Conservation (phyloP, 2,797 vertebrate genomes). For the Danio tinwini region DNA sequence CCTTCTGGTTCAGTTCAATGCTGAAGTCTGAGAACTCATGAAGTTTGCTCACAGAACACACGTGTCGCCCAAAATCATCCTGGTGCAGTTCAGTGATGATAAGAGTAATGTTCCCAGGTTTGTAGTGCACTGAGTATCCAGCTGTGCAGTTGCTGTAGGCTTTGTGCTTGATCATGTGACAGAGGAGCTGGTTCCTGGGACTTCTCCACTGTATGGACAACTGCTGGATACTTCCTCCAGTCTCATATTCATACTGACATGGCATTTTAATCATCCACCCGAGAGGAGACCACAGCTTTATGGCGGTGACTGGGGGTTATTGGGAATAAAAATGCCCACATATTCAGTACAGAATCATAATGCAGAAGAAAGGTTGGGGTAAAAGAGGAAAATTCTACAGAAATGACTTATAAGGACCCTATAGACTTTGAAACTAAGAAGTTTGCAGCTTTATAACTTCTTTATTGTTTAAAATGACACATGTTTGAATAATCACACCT, state of each 20-base stretch:
- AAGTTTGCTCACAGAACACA: conserved; percentile 77
- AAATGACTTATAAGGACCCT: neutral
- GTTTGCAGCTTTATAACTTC: neutral
- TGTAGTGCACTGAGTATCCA: conserved; percentile 72
- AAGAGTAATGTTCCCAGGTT: conserved; percentile 69
- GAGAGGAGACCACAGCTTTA: conserved; percentile 60
- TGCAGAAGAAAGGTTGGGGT: neutral
- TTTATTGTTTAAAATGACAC: too few relatives aligned
- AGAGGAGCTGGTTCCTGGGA: conserved; percentile 72
- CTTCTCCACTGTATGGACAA: conserved; percentile 78
- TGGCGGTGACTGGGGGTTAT: conserved; percentile 58
- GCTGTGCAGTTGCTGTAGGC: conserved; percentile 74
- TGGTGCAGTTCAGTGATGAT: conserved; percentile 60
- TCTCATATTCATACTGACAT: conserved; percentile 74
- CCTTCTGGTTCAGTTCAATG: conserved; percentile 62
- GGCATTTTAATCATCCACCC: conserved; percentile 61
- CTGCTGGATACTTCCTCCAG: conserved; percentile 60
- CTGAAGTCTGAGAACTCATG: conserved; percentile 74
- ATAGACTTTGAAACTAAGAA: neutral
- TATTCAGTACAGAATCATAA: conserved; percentile 6
- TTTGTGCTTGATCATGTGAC: conserved; percentile 81
- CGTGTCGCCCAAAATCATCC: conserved; percentile 71
- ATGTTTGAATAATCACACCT: too few relatives aligned
- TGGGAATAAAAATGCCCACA: neutral
- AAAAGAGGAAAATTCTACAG: neutral